Conservation (phyloP, 1,140 invertebrate species). For the Druon quercuslanigerum region DNA sequence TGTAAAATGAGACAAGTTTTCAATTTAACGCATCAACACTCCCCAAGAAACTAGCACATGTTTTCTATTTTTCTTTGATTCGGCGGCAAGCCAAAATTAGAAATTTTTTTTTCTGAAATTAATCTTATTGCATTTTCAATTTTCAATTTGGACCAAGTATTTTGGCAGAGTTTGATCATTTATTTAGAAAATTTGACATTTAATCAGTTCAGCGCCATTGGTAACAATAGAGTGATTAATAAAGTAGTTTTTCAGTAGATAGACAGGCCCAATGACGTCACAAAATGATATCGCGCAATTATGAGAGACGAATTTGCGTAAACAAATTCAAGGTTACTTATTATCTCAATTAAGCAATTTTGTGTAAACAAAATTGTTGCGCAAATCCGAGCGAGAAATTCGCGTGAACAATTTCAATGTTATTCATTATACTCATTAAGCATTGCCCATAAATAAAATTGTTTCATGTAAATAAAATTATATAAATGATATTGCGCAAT, state of each 20-base stretch:
- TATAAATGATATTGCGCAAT: background rate
- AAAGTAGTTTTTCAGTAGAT: background rate
- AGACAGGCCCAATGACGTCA: background rate
- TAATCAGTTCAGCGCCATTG: conserved; percentile 13
- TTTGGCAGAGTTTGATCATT: background rate
- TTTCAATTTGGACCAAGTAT: conserved; percentile 9
- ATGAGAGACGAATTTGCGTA: no score
- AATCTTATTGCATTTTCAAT: background rate
- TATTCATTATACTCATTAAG: no score
- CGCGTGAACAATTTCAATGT: no score
- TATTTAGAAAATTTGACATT: background rate
- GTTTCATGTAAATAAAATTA: background rate
- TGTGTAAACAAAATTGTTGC: background rate
- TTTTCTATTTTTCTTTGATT: conserved; percentile 20
- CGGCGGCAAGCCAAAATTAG: conserved; percentile 12
- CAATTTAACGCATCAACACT: conserved; percentile 35
- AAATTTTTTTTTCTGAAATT: conserved; percentile 2
- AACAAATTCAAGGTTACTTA: no score
- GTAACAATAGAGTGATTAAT: background rate
- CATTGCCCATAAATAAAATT: no score
- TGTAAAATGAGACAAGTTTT: background rate
- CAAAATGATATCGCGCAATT: no score
- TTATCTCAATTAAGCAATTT: background rate
- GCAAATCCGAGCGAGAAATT: background rate
- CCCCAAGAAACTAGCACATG: conserved; percentile 12